Evolutionary conservation across 2,888 invertebrate species (phyloP), one percentile per base, ranked within the genome.

Genomic region (Euspilapteryx auroguttella): DNA sequence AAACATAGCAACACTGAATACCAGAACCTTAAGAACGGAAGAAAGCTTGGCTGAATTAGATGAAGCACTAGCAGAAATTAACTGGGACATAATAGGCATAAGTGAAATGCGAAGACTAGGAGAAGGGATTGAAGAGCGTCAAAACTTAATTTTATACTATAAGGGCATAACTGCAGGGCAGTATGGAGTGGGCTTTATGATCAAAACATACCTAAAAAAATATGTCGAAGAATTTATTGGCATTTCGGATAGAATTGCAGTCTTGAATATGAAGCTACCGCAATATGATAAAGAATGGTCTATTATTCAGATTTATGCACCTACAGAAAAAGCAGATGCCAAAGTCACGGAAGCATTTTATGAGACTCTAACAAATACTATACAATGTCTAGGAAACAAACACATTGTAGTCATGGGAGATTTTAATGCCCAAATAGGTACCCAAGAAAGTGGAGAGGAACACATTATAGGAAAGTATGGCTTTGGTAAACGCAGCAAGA

Each of bases 391-490:
- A 6, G 8, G 14, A 8, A 12, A 12, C 2, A 35, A 36, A 24
- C 31, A 36, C 10, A 11, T 32, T 4, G 31, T 36, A 13, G 8
- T 38, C 10, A 33, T 36, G 34, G 38, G 35, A 10, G 35, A 38
- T n/a, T n/a, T n/a, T n/a, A n/a, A n/a, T n/a, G n/a, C n/a, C n/a
- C n/a, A n/a, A n/a, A n/a, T n/a, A n/a, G n/a, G n/a, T n/a, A n/a
- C n/a, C n/a, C n/a, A n/a, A n/a, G n/a, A n/a, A n/a, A n/a, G n/a
- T n/a, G n/a, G n/a, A n/a, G n/a, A n/a, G n/a, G n/a, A n/a, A n/a
- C n/a, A n/a, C n/a, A n/a, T n/a, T n/a, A n/a, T n/a, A n/a, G n/a
- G n/a, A n/a, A n/a, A n/a, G n/a, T n/a, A n/a, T n/a, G n/a, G n/a
- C n/a, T n/a, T n/a, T n/a, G n/a, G n/a, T n/a, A n/a, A n/a, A n/a